phyloP scores from a whole-genome alignment of 2,113 vertebrate species.

The Gyps fulvus region DNA sequence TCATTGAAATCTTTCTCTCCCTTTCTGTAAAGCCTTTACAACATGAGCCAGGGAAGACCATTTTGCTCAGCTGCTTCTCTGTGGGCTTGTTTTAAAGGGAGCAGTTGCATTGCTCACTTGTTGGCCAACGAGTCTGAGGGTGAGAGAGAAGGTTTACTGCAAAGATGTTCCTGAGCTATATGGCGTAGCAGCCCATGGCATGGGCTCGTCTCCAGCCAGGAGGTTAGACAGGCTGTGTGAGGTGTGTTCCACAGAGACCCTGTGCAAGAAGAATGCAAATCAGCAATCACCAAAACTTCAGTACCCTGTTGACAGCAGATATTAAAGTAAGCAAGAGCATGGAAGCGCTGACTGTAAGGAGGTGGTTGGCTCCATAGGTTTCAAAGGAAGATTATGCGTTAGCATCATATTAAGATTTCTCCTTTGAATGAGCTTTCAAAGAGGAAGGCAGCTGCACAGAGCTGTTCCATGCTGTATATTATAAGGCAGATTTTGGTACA shows the following conservation, averaged over 20 bases:
- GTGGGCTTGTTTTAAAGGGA: background rate
- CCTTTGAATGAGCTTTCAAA: background rate
- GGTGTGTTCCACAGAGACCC: background rate
- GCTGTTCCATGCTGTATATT: background rate
- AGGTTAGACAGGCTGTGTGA: background rate
- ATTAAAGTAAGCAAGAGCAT: background rate
- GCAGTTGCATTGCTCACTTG: background rate
- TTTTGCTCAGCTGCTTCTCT: background rate
- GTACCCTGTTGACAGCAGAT: background rate
- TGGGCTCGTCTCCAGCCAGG: background rate
- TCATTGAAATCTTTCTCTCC: background rate
- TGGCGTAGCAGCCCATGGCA: accelerated
- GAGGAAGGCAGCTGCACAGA: background rate
- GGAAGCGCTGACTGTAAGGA: background rate
- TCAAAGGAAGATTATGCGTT: background rate
- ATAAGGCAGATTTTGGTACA: background rate
- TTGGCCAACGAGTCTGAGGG: accelerated
- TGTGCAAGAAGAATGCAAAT: background rate
- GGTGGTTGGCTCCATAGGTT: background rate
- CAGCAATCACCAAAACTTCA: background rate
- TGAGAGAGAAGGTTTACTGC: background rate
- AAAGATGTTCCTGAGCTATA: background rate
- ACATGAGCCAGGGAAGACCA: background rate
- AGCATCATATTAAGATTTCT: background rate
- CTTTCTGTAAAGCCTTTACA: background rate